Percentiles rank a stretch among this genome's conserved stretches.
Evolutionary conservation across 2,888 invertebrate species (phyloP).

Genomic region (Amphimallon solstitiale): DNA sequence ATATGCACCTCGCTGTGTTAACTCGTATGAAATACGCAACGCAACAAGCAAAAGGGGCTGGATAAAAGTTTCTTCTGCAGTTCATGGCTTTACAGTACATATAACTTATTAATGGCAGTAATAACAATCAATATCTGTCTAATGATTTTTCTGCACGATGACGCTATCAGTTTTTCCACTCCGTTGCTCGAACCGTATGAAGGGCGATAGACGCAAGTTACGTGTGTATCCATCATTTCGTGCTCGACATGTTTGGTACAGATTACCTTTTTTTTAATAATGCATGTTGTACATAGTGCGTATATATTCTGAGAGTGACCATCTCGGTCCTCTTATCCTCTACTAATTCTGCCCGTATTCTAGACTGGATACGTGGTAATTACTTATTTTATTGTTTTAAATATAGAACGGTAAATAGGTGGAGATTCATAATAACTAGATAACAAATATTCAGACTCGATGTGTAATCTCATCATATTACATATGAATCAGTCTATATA

Average conservation of each 20-base stretch:
- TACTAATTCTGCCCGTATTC: no score
- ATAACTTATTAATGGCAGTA: constrained; percentile 38
- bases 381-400: no score
- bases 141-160: constrained; percentile 49
- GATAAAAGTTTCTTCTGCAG: constrained; percentile 16
- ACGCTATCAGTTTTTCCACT: constrained; percentile 56
- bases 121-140: constrained; percentile 47
- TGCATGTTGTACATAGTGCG: no score
- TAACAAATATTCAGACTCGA: no score
- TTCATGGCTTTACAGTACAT: constrained; percentile 39
- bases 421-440: no score
- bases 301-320: no score
- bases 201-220: constrained; percentile 47
- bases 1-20: background rate
- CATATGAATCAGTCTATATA: no score
- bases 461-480: no score
- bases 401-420: no score
- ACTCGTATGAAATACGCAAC: constrained; percentile 15
- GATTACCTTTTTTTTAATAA: no score
- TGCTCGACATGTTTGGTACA: constrained; percentile 3
- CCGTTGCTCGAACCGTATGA: constrained; percentile 49
- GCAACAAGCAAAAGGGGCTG: background rate
- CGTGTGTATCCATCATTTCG: constrained; percentile 35
- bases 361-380: no score
- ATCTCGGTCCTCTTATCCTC: no score